phyloP scores from a whole-genome alignment of 2,888 invertebrate genomes.

The Nephrotoma guestfalica region DNA sequence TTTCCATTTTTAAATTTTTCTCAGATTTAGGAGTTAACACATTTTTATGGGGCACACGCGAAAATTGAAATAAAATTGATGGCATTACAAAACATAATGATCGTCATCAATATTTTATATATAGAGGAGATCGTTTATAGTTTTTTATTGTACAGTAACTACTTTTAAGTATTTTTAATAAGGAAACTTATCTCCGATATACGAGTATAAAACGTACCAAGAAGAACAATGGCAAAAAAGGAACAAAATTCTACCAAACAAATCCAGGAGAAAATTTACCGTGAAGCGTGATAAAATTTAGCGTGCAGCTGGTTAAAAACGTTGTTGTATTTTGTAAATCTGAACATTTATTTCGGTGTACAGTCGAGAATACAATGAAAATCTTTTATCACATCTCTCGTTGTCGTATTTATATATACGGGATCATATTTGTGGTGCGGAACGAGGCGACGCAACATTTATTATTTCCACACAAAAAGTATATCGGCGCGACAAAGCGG shows the following conservation, averaged over 20 bases:
- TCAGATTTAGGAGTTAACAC: not conserved
- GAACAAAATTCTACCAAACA: not conserved
- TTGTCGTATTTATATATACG: not conserved
- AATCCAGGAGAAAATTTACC: slow-evolving; percentile 23
- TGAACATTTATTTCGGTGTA: not conserved
- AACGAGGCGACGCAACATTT: not conserved
- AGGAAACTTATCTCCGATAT: not conserved
- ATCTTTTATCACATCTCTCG: not conserved
- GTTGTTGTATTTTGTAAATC: not conserved
- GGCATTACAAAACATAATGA: not conserved
- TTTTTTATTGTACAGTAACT: not conserved
- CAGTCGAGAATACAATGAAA: not conserved
- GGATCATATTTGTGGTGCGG: not conserved
- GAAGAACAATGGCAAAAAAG: not conserved
- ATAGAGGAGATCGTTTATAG: not conserved
- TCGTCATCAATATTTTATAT: not conserved
- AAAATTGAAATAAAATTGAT: not conserved
- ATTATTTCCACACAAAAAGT: not conserved
- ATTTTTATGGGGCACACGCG: not conserved
- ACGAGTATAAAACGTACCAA: not conserved
- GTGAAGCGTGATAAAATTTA: slow-evolving; percentile 32
- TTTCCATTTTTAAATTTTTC: not conserved
- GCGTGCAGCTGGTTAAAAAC: not conserved
- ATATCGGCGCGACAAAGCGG: not conserved
- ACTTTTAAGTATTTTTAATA: not conserved